A percentile compares a stretch with the other conserved stretches of the same genome.
These are phyloP conservation scores for Epirrhoe alternata DNA, from an alignment of 2,888 invertebrate species.

Conservation along the genomic window DNA sequence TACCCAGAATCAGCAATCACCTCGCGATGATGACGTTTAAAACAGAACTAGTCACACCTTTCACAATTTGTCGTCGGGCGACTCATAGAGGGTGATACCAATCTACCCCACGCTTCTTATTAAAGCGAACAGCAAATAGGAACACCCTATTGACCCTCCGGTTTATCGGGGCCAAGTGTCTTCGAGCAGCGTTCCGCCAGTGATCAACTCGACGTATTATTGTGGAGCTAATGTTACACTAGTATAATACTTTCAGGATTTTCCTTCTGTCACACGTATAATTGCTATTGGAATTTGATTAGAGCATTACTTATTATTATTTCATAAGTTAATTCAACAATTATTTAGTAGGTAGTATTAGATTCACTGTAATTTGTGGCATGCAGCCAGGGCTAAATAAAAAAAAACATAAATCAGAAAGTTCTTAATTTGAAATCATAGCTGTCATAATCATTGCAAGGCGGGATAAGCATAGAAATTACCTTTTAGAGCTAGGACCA, in stretches of 20 bases:
- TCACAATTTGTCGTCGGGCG: constrained; percentile 6
- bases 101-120: constrained; percentile 43
- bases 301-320: too few relatives aligned
- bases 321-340: too few relatives aligned
- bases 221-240: background rate
- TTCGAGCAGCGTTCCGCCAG: background rate
- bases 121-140: constrained; percentile 52
- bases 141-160: constrained; percentile 51
- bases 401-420: too few relatives aligned
- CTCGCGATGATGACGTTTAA: background rate
- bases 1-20: background rate
- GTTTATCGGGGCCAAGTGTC: constrained; percentile 49
- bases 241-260: background rate
- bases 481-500: too few relatives aligned
- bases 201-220: constrained; percentile 13
- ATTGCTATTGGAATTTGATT: too few relatives aligned
- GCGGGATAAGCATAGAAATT: too few relatives aligned
- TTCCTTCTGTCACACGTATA: background rate
- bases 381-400: too few relatives aligned
- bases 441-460: too few relatives aligned
- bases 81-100: constrained; percentile 23
- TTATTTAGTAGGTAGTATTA: too few relatives aligned
- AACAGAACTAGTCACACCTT: background rate
- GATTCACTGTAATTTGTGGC: too few relatives aligned
- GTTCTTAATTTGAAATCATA: too few relatives aligned